phyloP scores from a whole-genome alignment of 2,113 vertebrate species.

The Chaetura pelagica region DNA sequence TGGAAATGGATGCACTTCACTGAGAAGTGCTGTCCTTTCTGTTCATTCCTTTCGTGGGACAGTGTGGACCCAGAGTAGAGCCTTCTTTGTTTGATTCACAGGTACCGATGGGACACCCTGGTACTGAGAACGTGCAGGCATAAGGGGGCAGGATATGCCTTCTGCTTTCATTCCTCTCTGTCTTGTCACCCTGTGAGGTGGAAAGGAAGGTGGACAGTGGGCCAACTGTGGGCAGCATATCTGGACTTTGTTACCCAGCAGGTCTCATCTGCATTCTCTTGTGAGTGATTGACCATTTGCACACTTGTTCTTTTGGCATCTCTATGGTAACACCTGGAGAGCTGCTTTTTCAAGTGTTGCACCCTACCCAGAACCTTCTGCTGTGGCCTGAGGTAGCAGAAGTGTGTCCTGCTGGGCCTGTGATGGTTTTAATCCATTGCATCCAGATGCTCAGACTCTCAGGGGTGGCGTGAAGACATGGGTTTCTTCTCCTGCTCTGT shows the following conservation, averaged over 20 bases:
- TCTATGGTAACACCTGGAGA: background rate
- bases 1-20: background rate
- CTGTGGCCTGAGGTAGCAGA: background rate
- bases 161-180: fast-evolving
- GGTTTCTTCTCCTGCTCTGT: background rate
- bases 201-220: background rate
- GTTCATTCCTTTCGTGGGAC: fast-evolving
- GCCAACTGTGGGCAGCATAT: background rate
- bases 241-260: background rate
- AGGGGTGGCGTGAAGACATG: fast-evolving
- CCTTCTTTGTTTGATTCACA: background rate
- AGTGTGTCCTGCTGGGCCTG: background rate
- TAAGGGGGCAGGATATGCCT: fast-evolving
- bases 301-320: background rate
- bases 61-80: background rate
- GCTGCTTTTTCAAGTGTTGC: background rate
- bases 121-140: background rate
- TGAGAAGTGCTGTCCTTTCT: background rate
- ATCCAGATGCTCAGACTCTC: background rate
- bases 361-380: background rate
- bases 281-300: fast-evolving
- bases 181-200: fast-evolving
- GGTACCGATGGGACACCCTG: fast-evolving
- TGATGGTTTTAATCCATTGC: fast-evolving
- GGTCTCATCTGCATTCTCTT: background rate